Base-by-base conservation (phyloP, 2,113 vertebrate genomes). In the Brachionichthys hirsutus region DNA sequence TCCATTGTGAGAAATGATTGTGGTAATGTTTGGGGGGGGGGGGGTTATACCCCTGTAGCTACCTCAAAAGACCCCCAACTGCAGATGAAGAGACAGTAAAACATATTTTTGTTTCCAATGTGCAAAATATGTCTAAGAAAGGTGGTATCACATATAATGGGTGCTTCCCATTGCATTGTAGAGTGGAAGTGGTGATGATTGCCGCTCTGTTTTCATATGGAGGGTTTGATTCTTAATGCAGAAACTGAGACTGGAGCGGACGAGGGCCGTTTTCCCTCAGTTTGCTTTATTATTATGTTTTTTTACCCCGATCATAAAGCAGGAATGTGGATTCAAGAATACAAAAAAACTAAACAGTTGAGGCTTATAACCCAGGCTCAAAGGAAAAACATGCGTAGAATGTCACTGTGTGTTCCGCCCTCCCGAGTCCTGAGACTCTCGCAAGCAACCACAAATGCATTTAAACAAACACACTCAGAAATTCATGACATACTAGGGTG, bases 1-100 rank as follows among this genome's bases (percentile, higher is more conserved):
- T 51, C 9, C 56, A 51, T 13, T 24, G 4, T 55, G 54, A 62
- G 74, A 73, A 78, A 81, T 73, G 12, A 57, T 58, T 67, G 15
- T 1, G 11, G 30, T 62, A 18, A 40, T 14, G 40, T 36, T 70
- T 30, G 24, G 24, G 24, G 8, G 8, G 24, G 24, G 24, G 24
- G 24, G 4, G 4, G 5, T 30, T 35, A 69, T 15, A 2, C 4
- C 36, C 30, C 54, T n/a, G 17, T 16, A 62, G 63, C 38, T 36
- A 38, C 24, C 34, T 44, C 42, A 44, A 55, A 61, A 63, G 46
- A 38, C 43, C 18, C 14, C 5, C 40, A 6, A 45, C 41, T 15
- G 30, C 50, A 41, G 52, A 41, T 36, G 60, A 55, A 42, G 15
- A 54, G 43, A 6, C 36, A 35, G n/a, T 63, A 8, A 72, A 62